Base-by-base conservation (phyloP, 2,888 invertebrate species). In the Aproaerema taeniolella region DNA sequence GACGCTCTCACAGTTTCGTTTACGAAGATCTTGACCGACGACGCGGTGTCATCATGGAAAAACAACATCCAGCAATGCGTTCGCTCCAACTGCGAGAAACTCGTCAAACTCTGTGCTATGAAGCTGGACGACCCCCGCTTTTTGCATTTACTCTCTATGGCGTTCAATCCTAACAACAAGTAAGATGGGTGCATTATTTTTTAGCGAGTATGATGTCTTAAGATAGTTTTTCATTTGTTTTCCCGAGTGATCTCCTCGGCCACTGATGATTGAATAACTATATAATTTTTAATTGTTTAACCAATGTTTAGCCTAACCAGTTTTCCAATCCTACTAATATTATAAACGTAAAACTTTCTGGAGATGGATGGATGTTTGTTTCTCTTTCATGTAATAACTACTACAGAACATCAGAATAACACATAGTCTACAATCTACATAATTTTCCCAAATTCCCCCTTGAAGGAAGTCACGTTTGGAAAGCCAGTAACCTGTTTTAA, bases 41-140 rank as follows among this genome's bases (percentile, higher is more conserved):
- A 98, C 81, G 98, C 98, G 38, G 98, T 98, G 37, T 95, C 95
- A 65, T 97, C 97, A 64, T 98, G 98, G 98, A 98, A 98, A 82
- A 91, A 92, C 64, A 98, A 98, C 78, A 98, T 98, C 69, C 98
- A 98, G 77, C 93, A 93, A 73, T 97, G 96, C 86, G 98, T 98
- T 58, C 91, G 96, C 65, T 93, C 95, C 62, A 98, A 98, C 71
- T 97, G 97, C 69, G 93, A 95, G 71, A 93, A 95, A 72, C 89
- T 98, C 58, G 92, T 98, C 50, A 96, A 97, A 85, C 88, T 98
- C 55, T 96, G 97, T 88, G 96, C 97, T 52, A 89, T 95, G 59
- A 98, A 98, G 82, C 88, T 98, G 73, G 97, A 98, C 80, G 97
- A 97, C 91, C 94, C 96, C 61, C 95, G 96, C 62, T 89, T 98